Percentiles rank a stretch among this genome's conserved stretches.
Conservation (phyloP, 23 tunicate species). For the Ascidia mentula region DNA sequence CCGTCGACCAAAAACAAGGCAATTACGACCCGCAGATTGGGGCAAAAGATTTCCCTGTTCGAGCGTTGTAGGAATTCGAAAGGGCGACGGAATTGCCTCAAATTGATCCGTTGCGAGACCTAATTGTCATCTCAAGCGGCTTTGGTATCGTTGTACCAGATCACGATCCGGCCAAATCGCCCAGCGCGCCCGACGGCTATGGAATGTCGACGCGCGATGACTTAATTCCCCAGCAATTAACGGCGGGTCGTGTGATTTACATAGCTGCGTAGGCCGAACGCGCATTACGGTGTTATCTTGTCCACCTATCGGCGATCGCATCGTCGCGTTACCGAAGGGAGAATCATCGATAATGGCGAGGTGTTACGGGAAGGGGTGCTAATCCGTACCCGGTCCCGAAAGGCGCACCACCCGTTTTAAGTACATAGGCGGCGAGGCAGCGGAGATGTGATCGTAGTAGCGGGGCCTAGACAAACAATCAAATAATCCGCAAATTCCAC, state of each 20-base stretch:
- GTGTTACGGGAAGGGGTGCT: conserved; percentile 7
- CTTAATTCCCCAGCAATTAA: not conserved
- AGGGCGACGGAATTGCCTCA: not conserved
- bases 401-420: not conserved
- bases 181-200: conserved; percentile 3
- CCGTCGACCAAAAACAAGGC: not conserved
- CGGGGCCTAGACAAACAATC: conserved; percentile 6
- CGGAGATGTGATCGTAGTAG: not conserved
- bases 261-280: not conserved
- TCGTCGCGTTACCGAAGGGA: not conserved
- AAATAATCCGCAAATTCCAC: conserved; percentile 9
- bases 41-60: not conserved
- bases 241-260: not conserved
- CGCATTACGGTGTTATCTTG: not conserved
- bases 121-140: not conserved
- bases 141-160: not conserved
- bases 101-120: not conserved
- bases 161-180: not conserved
- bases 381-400: not conserved
- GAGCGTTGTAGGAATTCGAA: not conserved
- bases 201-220: not conserved
- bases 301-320: not conserved
- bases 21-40: not conserved
- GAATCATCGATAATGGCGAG: conserved; percentile 1
- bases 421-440: not conserved